Evolutionary conservation across 2,888 invertebrate species (phyloP).

Genomic region (Coenonympha arcania): DNA sequence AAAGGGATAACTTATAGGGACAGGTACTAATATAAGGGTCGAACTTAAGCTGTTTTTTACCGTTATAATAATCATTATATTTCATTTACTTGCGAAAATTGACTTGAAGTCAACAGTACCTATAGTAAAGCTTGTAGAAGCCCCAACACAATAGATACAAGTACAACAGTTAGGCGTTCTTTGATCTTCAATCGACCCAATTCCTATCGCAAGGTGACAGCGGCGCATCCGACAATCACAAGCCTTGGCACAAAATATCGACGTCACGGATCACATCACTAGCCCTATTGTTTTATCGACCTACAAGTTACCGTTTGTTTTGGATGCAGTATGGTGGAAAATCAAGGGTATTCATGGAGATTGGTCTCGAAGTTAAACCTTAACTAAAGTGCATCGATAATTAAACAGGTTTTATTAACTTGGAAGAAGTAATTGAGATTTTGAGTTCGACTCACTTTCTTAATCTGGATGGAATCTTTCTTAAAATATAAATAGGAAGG

Average conservation of each 20-base stretch:
- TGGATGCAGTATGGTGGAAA: constrained; percentile 3
- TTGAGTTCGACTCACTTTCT: too few relatives aligned
- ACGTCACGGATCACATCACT: constrained; percentile 29
- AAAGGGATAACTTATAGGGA: too few relatives aligned
- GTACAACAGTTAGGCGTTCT: constrained; percentile 3
- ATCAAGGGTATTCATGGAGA: constrained; percentile 7
- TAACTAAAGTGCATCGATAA: not conserved
- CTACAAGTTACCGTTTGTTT: constrained; percentile 12
- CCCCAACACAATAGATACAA: constrained; percentile 8
- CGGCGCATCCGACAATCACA: constrained; percentile 53
- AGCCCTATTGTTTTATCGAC: constrained; percentile 10
- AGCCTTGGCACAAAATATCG: constrained; percentile 62
- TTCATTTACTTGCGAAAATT: not conserved
- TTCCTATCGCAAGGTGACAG: constrained; percentile 57
- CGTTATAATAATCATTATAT: not conserved
- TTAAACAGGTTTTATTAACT: too few relatives aligned
- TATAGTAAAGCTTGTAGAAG: constrained; percentile 1
- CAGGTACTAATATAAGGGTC: too few relatives aligned
- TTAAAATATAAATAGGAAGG: too few relatives aligned
- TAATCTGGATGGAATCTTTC: too few relatives aligned
- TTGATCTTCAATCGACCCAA: constrained; percentile 43
- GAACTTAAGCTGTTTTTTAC: too few relatives aligned
- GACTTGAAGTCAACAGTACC: not conserved
- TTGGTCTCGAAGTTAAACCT: not conserved
- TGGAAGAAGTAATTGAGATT: too few relatives aligned